Conservation (phyloP, 2,888 invertebrate genomes). For the Eupithecia subumbrata region DNA sequence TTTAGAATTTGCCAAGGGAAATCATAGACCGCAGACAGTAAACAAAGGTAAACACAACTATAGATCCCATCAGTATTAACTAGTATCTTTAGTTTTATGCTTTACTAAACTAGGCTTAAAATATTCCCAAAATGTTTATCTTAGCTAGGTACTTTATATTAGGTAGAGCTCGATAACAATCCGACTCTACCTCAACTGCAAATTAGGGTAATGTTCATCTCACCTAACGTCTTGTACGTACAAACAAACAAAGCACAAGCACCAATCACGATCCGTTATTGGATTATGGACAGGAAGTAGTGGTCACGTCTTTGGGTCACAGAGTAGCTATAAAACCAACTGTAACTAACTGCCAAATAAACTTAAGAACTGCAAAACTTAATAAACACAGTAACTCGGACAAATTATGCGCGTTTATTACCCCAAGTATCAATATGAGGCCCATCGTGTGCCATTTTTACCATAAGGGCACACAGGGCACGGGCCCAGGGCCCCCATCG, state of each 20-base stretch:
- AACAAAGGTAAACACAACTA: not conserved
- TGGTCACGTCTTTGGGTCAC: not conserved
- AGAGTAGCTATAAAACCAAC: not conserved
- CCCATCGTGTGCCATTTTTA: not conserved
- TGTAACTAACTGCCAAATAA: constrained; percentile 11
- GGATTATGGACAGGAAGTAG: constrained; percentile 3
- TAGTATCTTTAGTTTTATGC: not conserved
- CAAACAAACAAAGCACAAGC: constrained; percentile 8
- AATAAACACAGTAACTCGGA: not conserved
- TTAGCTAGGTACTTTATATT: not conserved
- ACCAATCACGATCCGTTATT: constrained; percentile 10
- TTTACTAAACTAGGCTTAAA: not conserved
- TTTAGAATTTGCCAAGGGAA: no score
- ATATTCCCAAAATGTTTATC: not conserved
- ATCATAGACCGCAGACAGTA: not conserved
- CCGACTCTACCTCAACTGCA: constrained; percentile 23
- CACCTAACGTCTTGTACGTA: constrained; percentile 24
- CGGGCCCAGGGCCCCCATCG: no score
- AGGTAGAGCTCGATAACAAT: constrained; percentile 18
- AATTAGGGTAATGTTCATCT: constrained; percentile 53
- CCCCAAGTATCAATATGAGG: not conserved
- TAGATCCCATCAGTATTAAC: no score
- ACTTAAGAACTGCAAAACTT: not conserved
- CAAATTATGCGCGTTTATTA: not conserved
- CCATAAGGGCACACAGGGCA: no score